phyloP scores from a whole-genome alignment of 2,888 invertebrate species.

The Dolomedes plantarius region DNA sequence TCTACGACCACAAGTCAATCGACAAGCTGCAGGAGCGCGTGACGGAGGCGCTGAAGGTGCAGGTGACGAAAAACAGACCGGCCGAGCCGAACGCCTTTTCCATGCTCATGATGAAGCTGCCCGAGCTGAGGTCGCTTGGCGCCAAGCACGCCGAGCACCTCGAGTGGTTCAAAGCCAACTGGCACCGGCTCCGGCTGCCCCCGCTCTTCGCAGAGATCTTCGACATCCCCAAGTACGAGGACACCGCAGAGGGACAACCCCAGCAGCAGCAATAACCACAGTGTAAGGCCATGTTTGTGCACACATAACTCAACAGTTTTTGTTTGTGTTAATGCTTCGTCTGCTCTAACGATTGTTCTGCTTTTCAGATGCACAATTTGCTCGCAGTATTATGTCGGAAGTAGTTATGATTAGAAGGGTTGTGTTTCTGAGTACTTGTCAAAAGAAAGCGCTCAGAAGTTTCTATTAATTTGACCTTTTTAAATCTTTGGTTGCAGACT shows the following conservation, averaged over 20 bases:
- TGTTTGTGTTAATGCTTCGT: too few relatives aligned
- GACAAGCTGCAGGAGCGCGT: slow-evolving; percentile 88
- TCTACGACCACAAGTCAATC: slow-evolving; percentile 87
- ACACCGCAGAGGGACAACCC: slow-evolving; percentile 29
- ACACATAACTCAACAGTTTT: too few relatives aligned
- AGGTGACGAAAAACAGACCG: slow-evolving; percentile 82
- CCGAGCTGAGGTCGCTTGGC: slow-evolving; percentile 88
- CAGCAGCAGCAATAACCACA: slow-evolving; percentile 33
- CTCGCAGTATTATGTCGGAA: too few relatives aligned
- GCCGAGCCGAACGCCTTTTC: slow-evolving; percentile 81
- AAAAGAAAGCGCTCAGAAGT: too few relatives aligned
- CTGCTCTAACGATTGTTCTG: too few relatives aligned
- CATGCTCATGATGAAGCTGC: slow-evolving; percentile 81
- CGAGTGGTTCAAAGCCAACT: slow-evolving; percentile 90
- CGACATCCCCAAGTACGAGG: slow-evolving; percentile 85
- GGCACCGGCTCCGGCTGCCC: slow-evolving; percentile 86
- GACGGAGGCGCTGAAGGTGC: slow-evolving; percentile 90
- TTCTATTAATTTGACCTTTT: too few relatives aligned
- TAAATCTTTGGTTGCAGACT: too few relatives aligned
- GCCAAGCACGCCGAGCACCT: slow-evolving; percentile 88
- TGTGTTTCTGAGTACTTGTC: too few relatives aligned
- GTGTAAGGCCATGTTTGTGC: slow-evolving; percentile 36
- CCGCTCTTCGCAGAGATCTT: slow-evolving; percentile 97
- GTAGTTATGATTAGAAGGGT: too few relatives aligned
- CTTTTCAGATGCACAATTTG: too few relatives aligned